Conservation (phyloP, 2,113 vertebrate genomes). For the Nannobrachium achirus region DNA sequence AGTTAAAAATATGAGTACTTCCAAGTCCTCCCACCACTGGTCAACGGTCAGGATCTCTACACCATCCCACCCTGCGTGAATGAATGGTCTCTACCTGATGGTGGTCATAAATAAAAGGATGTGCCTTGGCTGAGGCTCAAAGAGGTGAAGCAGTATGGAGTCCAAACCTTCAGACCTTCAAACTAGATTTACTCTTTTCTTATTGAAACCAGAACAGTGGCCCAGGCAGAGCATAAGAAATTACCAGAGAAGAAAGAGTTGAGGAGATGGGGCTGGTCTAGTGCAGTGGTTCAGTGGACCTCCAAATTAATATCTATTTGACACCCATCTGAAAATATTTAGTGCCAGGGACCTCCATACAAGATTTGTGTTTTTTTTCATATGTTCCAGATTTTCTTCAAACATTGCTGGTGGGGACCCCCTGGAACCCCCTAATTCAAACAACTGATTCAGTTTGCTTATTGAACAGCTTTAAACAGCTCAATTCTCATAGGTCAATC, state of each 20-base stretch:
- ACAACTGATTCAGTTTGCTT: too few species aligned
- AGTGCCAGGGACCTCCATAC: too few species aligned
- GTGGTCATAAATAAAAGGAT: background rate
- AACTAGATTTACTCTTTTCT: constrained; percentile 15
- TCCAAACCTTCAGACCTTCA: constrained; percentile 8
- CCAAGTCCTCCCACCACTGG: too few species aligned
- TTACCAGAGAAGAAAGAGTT: constrained; percentile 7
- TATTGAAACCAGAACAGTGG: constrained; percentile 33
- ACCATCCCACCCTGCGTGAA: background rate
- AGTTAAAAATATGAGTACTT: too few species aligned
- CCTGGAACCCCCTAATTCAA: too few species aligned
- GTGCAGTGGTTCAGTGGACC: background rate
- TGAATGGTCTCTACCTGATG: background rate
- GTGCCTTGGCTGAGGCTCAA: constrained; percentile 36
- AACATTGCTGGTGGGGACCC: too few species aligned
- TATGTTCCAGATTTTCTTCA: too few species aligned
- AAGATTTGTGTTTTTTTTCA: background rate
- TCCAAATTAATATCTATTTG: background rate
- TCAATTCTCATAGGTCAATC: too few species aligned
- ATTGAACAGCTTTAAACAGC: too few species aligned
- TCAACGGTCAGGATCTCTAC: too few species aligned
- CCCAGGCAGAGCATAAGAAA: constrained; percentile 9
- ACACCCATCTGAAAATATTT: too few species aligned
- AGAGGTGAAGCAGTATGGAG: constrained; percentile 10
- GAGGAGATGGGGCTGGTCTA: background rate